Conservation (phyloP, 2,797 vertebrate genomes). For the Pelobates cultripes region DNA sequence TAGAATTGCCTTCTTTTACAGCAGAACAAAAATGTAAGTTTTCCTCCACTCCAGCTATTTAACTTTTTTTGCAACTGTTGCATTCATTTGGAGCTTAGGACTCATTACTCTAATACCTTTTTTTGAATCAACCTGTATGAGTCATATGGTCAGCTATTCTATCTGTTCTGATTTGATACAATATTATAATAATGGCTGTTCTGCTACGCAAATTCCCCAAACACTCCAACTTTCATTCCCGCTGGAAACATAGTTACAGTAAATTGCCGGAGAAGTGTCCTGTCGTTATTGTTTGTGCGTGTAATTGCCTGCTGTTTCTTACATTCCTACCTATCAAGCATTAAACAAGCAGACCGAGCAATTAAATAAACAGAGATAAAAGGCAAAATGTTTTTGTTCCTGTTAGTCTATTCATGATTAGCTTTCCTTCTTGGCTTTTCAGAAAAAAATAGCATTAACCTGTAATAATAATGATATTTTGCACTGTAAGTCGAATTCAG, state of each 20-base stretch:
- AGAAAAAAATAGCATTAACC: slow-evolving; percentile 18
- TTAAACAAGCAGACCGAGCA: slow-evolving; percentile 8
- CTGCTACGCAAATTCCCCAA: too few species aligned
- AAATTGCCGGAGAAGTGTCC: background rate
- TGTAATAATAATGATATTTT: slow-evolving; percentile 16
- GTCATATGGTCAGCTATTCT: too few species aligned
- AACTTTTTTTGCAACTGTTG: too few species aligned
- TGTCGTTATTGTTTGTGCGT: background rate
- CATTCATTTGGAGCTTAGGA: too few species aligned
- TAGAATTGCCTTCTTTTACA: too few species aligned
- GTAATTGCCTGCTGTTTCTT: slow-evolving; percentile 18
- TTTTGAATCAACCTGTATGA: too few species aligned
- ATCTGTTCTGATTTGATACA: too few species aligned
- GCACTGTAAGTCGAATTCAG: slow-evolving; percentile 20
- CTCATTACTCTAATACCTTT: too few species aligned
- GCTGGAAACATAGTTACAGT: slow-evolving; percentile 4
- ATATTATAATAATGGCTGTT: too few species aligned
- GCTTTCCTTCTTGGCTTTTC: slow-evolving; percentile 4
- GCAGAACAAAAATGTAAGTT: too few species aligned
- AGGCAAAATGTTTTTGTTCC: slow-evolving; percentile 3
- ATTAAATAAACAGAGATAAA: slow-evolving; percentile 26
- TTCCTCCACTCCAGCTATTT: too few species aligned
- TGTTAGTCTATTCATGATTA: background rate
- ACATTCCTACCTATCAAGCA: slow-evolving; percentile 9
- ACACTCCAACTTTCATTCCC: background rate